These are phyloP conservation scores for Synergus itoensis DNA, from an alignment of 2,888 invertebrate species.

Conservation along the genomic window DNA sequence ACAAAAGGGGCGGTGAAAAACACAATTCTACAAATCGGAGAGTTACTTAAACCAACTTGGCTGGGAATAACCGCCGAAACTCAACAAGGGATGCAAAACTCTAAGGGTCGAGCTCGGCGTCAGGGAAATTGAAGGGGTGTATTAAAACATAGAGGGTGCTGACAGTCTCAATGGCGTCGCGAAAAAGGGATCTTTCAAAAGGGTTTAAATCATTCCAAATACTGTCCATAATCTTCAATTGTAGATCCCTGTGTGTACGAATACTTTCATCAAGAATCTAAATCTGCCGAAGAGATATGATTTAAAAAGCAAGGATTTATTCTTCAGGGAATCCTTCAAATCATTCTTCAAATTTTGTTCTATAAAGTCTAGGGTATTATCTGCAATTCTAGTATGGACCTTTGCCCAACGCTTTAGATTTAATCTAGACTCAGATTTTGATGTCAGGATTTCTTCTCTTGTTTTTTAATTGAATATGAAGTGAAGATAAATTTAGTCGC, in stretches of 20 bases:
- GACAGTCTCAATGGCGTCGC: slow-evolving; percentile 41
- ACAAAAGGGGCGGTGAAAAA: slow-evolving; percentile 29
- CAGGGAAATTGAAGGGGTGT: slow-evolving; percentile 37
- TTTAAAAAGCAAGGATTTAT: neutral
- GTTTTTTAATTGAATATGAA: neutral
- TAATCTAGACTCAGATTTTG: neutral
- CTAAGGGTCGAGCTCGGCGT: slow-evolving; percentile 33
- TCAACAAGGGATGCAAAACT: slow-evolving; percentile 36
- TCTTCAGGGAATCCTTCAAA: neutral
- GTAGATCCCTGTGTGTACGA: neutral
- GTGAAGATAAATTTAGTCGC: neutral
- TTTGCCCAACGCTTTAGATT: no score
- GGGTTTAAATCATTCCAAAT: slow-evolving; percentile 13
- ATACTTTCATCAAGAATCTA: slow-evolving; percentile 1
- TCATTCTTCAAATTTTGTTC: neutral
- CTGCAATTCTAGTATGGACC: neutral
- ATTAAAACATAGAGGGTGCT: slow-evolving; percentile 38
- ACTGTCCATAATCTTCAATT: neutral
- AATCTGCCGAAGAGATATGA: neutral
- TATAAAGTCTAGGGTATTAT: neutral
- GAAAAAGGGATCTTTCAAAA: slow-evolving; percentile 22
- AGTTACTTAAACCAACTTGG: slow-evolving; percentile 38
- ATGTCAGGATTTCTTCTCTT: neutral
- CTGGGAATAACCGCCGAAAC: slow-evolving; percentile 32
- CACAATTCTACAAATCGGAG: slow-evolving; percentile 40